These are phyloP conservation scores for Lucilia cuprina DNA, from an alignment of 1,140 invertebrate genomes.

Conservation along the genomic window DNA sequence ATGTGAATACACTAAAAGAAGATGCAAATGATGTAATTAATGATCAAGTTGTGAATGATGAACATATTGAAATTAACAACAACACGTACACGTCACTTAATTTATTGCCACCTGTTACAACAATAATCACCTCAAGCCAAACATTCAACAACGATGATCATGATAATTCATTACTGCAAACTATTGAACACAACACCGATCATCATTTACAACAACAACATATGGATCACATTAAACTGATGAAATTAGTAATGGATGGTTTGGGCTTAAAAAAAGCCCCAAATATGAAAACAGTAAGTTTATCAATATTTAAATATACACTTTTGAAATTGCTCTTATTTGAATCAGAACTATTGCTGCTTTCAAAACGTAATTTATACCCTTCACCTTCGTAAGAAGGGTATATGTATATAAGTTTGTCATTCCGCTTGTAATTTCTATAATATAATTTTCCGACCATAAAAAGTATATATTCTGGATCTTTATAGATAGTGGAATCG, in stretches of 20 bases:
- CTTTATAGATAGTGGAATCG: no score
- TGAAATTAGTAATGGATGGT: constrained; percentile 48
- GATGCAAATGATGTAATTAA: neutral
- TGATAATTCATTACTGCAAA: neutral
- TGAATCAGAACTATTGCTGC: no score
- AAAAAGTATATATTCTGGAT: no score
- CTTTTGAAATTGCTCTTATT: no score
- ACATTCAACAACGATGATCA: neutral
- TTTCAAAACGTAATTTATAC: no score
- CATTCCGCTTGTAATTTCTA: no score
- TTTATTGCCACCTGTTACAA: neutral
- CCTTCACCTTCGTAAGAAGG: no score
- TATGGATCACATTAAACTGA: constrained; percentile 45
- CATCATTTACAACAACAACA: neutral
- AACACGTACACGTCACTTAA: neutral
- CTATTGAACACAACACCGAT: neutral
- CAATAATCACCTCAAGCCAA: neutral
- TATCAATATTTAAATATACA: neutral
- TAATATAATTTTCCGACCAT: no score
- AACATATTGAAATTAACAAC: neutral
- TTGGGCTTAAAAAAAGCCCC: constrained; percentile 51
- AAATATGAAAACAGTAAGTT: constrained; percentile 53
- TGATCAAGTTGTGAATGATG: neutral
- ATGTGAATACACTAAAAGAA: neutral
- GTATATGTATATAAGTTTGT: no score